Percentiles rank a stretch among this genome's conserved stretches.
phyloP scores from a whole-genome alignment of 2,797 vertebrate genomes.

The Enteromius radiatus region DNA sequence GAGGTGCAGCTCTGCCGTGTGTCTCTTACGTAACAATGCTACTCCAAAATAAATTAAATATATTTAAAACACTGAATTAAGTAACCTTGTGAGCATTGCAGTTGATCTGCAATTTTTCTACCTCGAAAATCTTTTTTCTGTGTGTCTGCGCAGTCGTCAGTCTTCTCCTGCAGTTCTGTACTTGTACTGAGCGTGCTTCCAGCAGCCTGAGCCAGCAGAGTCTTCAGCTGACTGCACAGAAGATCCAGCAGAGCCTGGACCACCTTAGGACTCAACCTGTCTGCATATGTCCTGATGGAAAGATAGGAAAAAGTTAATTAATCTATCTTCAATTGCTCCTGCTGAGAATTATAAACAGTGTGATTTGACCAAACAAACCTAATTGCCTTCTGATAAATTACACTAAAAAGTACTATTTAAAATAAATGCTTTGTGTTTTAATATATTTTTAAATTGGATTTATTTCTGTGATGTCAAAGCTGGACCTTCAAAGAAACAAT shows the following conservation, averaged over 20 bases:
- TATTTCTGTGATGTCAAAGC: not conserved
- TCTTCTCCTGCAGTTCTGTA: slow-evolving; percentile 80
- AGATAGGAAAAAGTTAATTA: slow-evolving; percentile 4
- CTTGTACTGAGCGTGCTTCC: slow-evolving; percentile 81
- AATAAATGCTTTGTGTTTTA: not conserved
- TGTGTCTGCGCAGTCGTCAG: slow-evolving; percentile 80
- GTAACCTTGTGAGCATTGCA: not conserved
- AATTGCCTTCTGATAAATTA: not conserved
- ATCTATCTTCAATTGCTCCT: not conserved
- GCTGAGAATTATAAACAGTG: not conserved
- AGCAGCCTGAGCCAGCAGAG: slow-evolving; percentile 91
- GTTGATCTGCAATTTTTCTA: slow-evolving; percentile 56
- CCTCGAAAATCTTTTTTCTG: slow-evolving; percentile 95
- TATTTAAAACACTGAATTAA: not conserved
- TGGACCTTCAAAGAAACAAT: not conserved
- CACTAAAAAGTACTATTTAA: not conserved
- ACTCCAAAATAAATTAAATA: slow-evolving; percentile 33
- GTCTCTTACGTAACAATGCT: slow-evolving; percentile 91
- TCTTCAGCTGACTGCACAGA: slow-evolving; percentile 97
- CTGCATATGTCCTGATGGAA: slow-evolving; percentile 88
- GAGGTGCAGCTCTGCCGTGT: slow-evolving; percentile 92
- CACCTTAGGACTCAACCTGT: slow-evolving; percentile 94
- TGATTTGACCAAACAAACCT: not conserved
- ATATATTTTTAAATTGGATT: not conserved
- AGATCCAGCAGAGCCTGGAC: slow-evolving; percentile 97